Evolutionary conservation across 1,140 invertebrate genomes (phyloP).

Genomic region (Vollenhovia emeryi): DNA sequence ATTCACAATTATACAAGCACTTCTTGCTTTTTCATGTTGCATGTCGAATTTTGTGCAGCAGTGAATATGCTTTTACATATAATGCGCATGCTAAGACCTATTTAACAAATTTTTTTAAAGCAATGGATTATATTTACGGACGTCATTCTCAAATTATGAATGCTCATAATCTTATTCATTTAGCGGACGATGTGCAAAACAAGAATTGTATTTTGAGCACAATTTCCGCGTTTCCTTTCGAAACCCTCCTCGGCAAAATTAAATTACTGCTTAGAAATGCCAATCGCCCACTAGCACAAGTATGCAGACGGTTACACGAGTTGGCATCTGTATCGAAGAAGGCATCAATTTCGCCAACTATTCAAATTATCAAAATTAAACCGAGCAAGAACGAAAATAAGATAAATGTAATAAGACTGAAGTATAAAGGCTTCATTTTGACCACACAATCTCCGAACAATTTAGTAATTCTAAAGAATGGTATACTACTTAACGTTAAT

Average conservation of each 20-base stretch:
- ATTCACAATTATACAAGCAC: not conserved
- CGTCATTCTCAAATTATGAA: not conserved
- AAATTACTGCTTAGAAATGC: not conserved
- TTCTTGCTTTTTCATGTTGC: too few species aligned
- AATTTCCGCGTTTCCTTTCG: not conserved
- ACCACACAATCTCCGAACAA: not conserved
- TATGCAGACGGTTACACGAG: not conserved
- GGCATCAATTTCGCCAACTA: not conserved
- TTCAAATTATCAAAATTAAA: not conserved
- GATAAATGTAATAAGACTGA: not conserved
- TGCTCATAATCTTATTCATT: not conserved
- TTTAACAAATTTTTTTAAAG: not conserved
- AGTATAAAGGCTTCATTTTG: not conserved
- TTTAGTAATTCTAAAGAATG: not conserved
- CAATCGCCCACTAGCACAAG: not conserved
- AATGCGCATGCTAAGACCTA: not conserved
- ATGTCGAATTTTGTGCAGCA: too few species aligned
- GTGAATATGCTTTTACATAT: not conserved
- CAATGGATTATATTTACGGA: not conserved
- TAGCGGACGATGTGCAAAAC: not conserved
- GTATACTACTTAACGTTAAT: too few species aligned
- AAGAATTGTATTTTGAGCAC: not conserved
- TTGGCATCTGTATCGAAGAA: not conserved
- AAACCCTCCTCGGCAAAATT: not conserved
- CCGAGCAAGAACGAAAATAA: not conserved